Base-by-base conservation (phyloP, 2,888 invertebrate species). In the Ischnus inquisitorius region DNA sequence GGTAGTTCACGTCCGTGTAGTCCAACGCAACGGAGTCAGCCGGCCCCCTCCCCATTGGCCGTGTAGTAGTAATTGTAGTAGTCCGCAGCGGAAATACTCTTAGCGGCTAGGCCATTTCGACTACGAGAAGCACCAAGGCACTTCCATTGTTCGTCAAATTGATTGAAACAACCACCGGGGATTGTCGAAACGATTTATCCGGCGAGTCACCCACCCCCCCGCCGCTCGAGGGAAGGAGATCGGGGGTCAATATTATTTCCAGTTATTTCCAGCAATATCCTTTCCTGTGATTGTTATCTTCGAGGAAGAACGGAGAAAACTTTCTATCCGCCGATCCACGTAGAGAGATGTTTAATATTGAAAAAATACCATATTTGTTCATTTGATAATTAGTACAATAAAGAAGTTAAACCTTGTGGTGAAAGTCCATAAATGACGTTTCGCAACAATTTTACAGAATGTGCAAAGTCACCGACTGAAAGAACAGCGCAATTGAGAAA, bases 121-220 rank as follows among this genome's bases (percentile, higher is more conserved):
- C 72, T 19, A 46, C 62, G 48, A 71, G 72, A 34, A 65, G 28
- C 28, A 48, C 28, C 16, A 5, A 48, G 54, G 19, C 64, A 71
- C 54, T 72, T 71, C 34, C 51, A 72, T 72, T 79, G 51, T 71
- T 72, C 71, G 72, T 80, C 43, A 80, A 74, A 74, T 80, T 74
- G 57, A 74, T 80, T 80, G 72, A 48, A 80, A 74, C 65, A 65
- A 80, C 71, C 74, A 39, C n/a, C 57, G 16, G 64, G 57, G 22
- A 78, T 78, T 78, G 68, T 65, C 22, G 43, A 39, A 28, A 43
- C 46, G 14, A 19, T 19, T 62, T 46, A 34, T 74, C 16, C 72
- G 72, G 46, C 28, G 41, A 19, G 57, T n/a, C 43, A 62, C 28
- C 43, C n/a, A 1, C n/a, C 16, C 57, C 41, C 16, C 4, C 6